Base-by-base conservation (phyloP, 2,797 vertebrate species). In the Macropus fuliginosus region DNA sequence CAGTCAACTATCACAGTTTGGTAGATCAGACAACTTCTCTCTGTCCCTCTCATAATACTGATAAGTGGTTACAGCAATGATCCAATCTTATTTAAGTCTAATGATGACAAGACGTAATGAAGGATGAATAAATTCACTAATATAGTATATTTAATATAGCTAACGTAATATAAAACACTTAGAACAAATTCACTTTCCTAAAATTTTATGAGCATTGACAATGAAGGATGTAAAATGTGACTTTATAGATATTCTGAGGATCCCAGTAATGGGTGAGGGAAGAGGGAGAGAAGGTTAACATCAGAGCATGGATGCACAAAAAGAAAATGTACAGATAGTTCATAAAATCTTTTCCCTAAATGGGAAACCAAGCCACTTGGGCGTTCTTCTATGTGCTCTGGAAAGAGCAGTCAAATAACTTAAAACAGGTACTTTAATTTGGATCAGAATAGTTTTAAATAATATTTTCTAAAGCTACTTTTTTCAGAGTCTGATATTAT, bases 61-160 rank as follows among this genome's bases (percentile, higher is more conserved):
- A 89, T 91, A 81, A 27, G 1, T 40, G 81, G 93, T 59, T 56
- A 66, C 96, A 95, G 34, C 52, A 92, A 92, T 56, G 87, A 89
- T 4, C 5, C 16, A 94, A 27, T 12, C 5, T 90, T 95, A 92
- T 9, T 94, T 91, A 93, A 91, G 74, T 46, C 40, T 94, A 96
- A 96, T 54, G 55, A 14, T 97, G 54, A 92, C 66, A 50, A 54
- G 46, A 93, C 54, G 59, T n/a, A 96, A 50, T 56, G 92, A 96
- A 87, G 3, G 12, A 3, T 91, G n/a, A 92, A 13, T 90, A 87
- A 87, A 50, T 50, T 87, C 0, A 40, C 29, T 89, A 66, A 24
- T 93, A 91, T 59, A 90, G 24, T 59, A 93, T 55, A 21, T 50
- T 95, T 54, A 91, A 66, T n/a, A 66, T 89, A 94, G 29, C 40